Conservation (phyloP, 2,888 invertebrate species). For the Chrysodeixis includens region DNA sequence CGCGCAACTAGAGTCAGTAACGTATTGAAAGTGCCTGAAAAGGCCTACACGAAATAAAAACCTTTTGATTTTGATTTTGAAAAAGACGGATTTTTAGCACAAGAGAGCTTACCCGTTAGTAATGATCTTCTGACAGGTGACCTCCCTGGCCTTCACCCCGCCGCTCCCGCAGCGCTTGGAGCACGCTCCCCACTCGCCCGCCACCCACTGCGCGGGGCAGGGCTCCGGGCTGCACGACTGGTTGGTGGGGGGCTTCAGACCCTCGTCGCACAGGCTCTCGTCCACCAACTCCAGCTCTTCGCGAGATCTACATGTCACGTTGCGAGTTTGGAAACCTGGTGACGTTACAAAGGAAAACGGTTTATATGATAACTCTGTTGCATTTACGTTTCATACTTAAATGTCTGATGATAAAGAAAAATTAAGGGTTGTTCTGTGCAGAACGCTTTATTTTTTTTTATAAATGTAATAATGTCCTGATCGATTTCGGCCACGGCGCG, state of each 20-base stretch:
- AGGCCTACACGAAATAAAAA: no score
- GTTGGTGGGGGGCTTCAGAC: slow-evolving; percentile 91
- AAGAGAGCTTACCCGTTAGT: slow-evolving; percentile 91
- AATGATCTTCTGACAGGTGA: slow-evolving; percentile 95
- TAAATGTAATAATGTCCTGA: no score
- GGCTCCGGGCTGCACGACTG: slow-evolving; percentile 93
- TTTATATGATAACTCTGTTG: no score
- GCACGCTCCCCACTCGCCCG: slow-evolving; percentile 94
- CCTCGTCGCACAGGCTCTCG: slow-evolving; percentile 93
- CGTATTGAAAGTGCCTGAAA: no score
- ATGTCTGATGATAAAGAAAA: no score
- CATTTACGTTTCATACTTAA: no score
- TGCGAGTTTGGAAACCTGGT: slow-evolving; percentile 92
- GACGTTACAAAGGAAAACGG: neutral
- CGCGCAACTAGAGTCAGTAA: no score
- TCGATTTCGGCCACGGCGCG: no score
- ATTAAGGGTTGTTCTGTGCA: no score
- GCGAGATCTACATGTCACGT: slow-evolving; percentile 94
- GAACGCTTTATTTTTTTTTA: no score
- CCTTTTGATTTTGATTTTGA: no score
- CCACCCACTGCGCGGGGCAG: slow-evolving; percentile 95
- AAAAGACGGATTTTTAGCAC: no score
- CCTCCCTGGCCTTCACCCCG: slow-evolving; percentile 91
- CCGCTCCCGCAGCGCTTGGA: slow-evolving; percentile 94
- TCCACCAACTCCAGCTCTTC: slow-evolving; percentile 92